Evolutionary conservation across 2,113 vertebrate genomes (phyloP).

Genomic region (Cinclus mexicanus): DNA sequence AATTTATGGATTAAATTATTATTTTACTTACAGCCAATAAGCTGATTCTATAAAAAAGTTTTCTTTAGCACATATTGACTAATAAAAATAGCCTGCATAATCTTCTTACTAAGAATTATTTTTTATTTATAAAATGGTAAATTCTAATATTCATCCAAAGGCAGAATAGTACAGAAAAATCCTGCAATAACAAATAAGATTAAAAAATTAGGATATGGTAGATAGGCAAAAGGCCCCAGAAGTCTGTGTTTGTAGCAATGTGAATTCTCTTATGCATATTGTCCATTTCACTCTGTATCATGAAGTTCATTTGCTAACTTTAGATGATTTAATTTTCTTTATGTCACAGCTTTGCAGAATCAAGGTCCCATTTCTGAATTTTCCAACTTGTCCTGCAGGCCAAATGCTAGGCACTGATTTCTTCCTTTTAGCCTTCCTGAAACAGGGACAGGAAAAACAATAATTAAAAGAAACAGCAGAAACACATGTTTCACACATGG

Average conservation of each 20-base stretch:
- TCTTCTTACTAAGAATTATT: background rate
- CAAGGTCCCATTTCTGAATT: conserved; percentile 91
- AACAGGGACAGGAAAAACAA: background rate
- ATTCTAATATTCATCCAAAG: background rate
- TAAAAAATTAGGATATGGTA: background rate
- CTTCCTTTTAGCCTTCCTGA: conserved; percentile 80
- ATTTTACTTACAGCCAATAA: background rate
- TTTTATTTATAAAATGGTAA: conserved; percentile 39
- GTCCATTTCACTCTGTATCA: background rate
- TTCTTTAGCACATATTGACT: background rate
- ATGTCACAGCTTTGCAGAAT: conserved; percentile 86
- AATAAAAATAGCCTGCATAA: background rate
- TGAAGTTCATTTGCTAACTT: conserved; percentile 68
- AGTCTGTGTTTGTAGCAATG: background rate
- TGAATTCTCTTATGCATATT: background rate
- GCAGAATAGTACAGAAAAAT: background rate
- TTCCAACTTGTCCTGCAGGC: conserved; percentile 85
- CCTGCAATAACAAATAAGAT: background rate
- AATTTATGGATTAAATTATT: background rate
- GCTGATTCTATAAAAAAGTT: background rate
- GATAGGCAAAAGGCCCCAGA: background rate
- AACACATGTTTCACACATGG: background rate
- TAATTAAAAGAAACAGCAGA: background rate
- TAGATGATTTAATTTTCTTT: conserved; percentile 87
- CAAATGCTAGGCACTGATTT: conserved; percentile 71